Conservation (phyloP, 1,140 invertebrate species). For the Drosophila tani region DNA sequence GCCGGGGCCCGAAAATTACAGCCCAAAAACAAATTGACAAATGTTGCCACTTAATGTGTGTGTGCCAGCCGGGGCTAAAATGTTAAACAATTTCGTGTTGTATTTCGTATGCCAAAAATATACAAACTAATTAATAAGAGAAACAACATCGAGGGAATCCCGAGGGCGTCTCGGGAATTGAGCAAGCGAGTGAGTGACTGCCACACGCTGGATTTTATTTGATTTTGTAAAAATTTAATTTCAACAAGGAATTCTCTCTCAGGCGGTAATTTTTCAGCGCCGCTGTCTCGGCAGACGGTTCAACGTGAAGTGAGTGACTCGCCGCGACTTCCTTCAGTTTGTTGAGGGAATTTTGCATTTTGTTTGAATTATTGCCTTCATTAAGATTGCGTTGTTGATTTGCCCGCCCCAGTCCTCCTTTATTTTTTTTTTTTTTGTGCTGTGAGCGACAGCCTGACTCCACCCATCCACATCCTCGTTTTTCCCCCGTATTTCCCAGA, state of each 20-base stretch:
- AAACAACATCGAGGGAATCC: slow-evolving; percentile 50
- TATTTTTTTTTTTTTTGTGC: slow-evolving; percentile 15
- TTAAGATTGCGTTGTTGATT: slow-evolving; percentile 84
- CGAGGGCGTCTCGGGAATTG: slow-evolving; percentile 7
- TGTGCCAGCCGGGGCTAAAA: slow-evolving; percentile 57
- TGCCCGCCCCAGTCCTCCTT: slow-evolving; percentile 29
- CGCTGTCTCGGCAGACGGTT: slow-evolving; percentile 8
- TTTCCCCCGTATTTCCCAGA: slow-evolving; percentile 35
- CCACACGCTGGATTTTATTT: slow-evolving; percentile 78
- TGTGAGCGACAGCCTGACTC: slow-evolving; percentile 68
- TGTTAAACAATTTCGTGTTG: slow-evolving; percentile 78
- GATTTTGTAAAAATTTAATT: slow-evolving; percentile 83
- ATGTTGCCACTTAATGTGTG: slow-evolving; percentile 78
- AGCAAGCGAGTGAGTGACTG: slow-evolving; percentile 45
- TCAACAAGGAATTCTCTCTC: slow-evolving; percentile 72
- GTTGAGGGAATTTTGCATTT: slow-evolving; percentile 82
- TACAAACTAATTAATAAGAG: slow-evolving; percentile 81
- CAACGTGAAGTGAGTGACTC: slow-evolving; percentile 37
- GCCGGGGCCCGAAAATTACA: slow-evolving; percentile 37
- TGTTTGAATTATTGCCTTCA: slow-evolving; percentile 84
- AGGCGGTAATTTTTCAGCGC: slow-evolving; percentile 75
- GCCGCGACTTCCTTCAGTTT: slow-evolving; percentile 70
- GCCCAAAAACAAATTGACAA: slow-evolving; percentile 75
- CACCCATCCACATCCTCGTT: slow-evolving; percentile 30
- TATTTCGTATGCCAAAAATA: slow-evolving; percentile 77